These are phyloP conservation scores for Polypterus senegalus DNA, from an alignment of 2,113 vertebrate genomes.

Conservation along the genomic window DNA sequence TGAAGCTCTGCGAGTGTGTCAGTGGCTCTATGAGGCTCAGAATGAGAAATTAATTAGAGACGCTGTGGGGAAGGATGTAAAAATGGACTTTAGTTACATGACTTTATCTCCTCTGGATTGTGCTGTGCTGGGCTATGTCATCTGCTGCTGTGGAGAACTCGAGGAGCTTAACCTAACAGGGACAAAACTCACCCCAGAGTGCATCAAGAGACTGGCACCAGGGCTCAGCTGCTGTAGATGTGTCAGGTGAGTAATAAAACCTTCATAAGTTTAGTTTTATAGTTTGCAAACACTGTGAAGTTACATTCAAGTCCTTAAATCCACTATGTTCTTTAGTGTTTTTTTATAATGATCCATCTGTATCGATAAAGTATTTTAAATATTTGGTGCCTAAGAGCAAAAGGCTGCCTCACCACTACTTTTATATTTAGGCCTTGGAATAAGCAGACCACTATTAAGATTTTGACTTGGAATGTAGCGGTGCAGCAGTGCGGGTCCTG, in stretches of 20 bases:
- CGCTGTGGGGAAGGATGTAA: neutral
- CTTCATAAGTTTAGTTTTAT: neutral
- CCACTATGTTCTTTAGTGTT: no score
- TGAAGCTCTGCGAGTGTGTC: neutral
- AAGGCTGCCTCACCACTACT: no score
- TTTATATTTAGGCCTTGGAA: no score
- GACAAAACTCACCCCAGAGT: neutral
- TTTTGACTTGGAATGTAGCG: no score
- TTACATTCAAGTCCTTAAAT: no score
- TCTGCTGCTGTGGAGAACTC: neutral
- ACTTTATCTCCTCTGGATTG: slow-evolving; percentile 16
- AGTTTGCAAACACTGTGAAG: no score
- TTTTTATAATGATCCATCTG: no score
- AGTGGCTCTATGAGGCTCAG: slow-evolving; percentile 7
- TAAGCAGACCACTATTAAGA: no score
- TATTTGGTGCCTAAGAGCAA: no score
- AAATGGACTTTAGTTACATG: slow-evolving; percentile 3
- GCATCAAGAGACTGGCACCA: neutral
- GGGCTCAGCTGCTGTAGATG: neutral
- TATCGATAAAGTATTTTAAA: no score
- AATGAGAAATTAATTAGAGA: slow-evolving; percentile 2
- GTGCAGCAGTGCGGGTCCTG: no score
- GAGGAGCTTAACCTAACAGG: slow-evolving; percentile 1
- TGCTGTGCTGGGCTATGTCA: slow-evolving; percentile 8
- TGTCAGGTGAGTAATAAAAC: neutral